Conservation (phyloP, 2,797 vertebrate species). For the Erpetoichthys calabaricus region DNA sequence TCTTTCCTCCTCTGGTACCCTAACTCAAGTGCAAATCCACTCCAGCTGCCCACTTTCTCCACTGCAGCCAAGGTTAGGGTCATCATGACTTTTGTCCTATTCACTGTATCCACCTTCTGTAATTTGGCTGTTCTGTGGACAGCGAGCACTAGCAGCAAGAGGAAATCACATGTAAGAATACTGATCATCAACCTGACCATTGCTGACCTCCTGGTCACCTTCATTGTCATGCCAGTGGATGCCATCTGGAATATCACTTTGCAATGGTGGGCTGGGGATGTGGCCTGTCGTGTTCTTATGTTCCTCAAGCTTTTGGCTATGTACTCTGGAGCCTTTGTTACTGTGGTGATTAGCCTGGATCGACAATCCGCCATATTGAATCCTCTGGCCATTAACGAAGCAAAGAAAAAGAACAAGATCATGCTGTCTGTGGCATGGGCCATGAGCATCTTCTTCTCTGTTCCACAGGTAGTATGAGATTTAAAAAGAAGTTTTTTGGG, state of each 20-base stretch:
- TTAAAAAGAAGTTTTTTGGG: too few relatives aligned
- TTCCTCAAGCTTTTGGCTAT: conserved; percentile 63
- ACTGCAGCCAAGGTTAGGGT: conserved; percentile 58
- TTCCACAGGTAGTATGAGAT: conserved; percentile 49
- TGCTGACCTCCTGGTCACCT: conserved; percentile 62
- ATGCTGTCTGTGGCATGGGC: conserved; percentile 62
- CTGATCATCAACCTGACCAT: conserved; percentile 59
- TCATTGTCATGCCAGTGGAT: conserved; percentile 67
- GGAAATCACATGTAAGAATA: conserved; percentile 58
- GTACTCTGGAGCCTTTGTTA: conserved; percentile 63
- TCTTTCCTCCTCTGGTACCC: too few relatives aligned
- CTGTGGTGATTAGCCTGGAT: conserved; percentile 63
- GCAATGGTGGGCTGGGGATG: conserved; percentile 60
- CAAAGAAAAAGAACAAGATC: conserved; percentile 56
- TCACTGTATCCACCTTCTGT: conserved; percentile 48
- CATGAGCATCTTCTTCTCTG: conserved; percentile 50
- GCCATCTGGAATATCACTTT: conserved; percentile 67
- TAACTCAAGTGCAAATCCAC: not conserved
- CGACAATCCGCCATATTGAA: conserved; percentile 62
- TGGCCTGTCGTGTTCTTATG: conserved; percentile 56
- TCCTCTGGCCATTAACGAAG: conserved; percentile 56
- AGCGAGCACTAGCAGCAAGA: conserved; percentile 42
- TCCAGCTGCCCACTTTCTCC: conserved; percentile 60
- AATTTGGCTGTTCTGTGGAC: conserved; percentile 56
- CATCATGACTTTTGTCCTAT: conserved; percentile 55